Evolutionary conservation across 2,113 vertebrate genomes (phyloP).

Genomic region (Chloebia gouldiae): DNA sequence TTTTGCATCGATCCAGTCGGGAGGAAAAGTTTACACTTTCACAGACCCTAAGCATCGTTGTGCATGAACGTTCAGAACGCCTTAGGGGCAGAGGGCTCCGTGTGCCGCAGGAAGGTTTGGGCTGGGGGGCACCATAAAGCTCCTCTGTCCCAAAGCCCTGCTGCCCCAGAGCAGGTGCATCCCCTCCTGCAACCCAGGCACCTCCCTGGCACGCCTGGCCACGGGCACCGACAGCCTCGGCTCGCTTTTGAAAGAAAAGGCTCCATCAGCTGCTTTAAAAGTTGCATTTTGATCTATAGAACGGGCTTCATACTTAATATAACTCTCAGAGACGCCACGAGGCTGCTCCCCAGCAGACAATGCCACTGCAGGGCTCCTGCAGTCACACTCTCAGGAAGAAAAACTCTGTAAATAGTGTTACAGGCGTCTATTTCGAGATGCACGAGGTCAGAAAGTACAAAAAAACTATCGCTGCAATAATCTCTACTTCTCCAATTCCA

Average conservation of each 20-base stretch:
- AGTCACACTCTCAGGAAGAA: background rate
- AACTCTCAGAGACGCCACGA: background rate
- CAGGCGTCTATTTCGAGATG: background rate
- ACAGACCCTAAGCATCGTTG: rapidly evolving
- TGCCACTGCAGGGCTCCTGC: background rate
- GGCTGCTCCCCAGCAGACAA: background rate
- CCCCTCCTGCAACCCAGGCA: background rate
- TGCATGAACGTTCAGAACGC: rapidly evolving
- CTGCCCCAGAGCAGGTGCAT: background rate
- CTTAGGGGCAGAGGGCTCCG: background rate
- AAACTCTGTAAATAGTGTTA: background rate
- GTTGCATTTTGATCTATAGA: background rate
- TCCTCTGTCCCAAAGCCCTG: rapidly evolving
- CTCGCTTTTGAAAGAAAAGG: rapidly evolving
- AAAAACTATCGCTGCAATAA: background rate
- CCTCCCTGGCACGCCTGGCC: background rate
- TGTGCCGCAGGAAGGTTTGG: background rate
- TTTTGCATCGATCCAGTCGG: background rate
- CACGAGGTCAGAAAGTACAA: background rate
- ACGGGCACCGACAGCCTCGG: background rate
- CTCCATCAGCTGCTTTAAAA: background rate
- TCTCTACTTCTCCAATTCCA: background rate
- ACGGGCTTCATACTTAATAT: rapidly evolving
- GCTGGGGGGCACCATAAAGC: rapidly evolving
- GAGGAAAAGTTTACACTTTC: background rate